A percentile compares a stretch with the other conserved stretches of the same genome.
Evolutionary conservation across 2,113 vertebrate genomes (phyloP).

Genomic region (Nycticryphes semicollaris): DNA sequence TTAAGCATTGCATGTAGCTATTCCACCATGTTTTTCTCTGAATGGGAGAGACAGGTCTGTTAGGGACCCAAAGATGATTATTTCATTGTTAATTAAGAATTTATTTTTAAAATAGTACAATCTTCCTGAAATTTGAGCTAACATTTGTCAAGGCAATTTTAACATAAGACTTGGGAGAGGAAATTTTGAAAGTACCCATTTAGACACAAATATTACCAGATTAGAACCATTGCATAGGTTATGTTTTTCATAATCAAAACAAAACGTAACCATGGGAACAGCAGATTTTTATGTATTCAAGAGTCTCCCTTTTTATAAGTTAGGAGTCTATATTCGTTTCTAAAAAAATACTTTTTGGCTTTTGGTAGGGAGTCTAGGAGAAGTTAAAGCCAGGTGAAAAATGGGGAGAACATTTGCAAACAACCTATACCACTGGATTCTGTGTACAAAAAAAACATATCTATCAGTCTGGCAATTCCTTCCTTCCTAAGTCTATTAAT

Average conservation of each 20-base stretch:
- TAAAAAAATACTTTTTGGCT: not conserved
- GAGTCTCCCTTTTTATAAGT: not conserved
- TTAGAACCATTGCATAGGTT: not conserved
- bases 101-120: not conserved
- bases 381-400: not conserved
- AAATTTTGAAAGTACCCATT: not conserved
- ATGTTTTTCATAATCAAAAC: not conserved
- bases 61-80: not conserved
- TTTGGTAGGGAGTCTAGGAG: not conserved
- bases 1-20: not conserved
- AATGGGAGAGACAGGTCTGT: not conserved
- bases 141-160: not conserved
- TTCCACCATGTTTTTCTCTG: not conserved
- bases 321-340: not conserved
- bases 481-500: conserved; percentile 3
- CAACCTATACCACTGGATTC: not conserved
- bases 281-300: not conserved
- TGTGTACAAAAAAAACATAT: not conserved
- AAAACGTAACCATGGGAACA: not conserved
- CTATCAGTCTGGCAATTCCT: not conserved
- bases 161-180: not conserved
- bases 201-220: not conserved
- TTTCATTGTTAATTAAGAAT: not conserved
- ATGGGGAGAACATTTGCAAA: not conserved
- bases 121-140: not conserved